Evolutionary conservation across 2,888 invertebrate genomes (phyloP).

Genomic region (Hirtodrosophila histrioides): DNA sequence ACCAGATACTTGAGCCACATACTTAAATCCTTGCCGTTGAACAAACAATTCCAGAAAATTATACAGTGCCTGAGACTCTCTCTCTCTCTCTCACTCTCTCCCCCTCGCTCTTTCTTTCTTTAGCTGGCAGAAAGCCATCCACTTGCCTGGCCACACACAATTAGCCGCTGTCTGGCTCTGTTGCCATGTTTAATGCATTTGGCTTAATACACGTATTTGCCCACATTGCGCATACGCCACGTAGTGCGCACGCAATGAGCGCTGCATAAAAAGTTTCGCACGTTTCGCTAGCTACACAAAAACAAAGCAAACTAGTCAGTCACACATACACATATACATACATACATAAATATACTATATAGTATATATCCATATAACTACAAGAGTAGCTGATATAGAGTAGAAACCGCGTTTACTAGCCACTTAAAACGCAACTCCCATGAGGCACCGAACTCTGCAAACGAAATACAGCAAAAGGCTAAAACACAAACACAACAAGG

Average conservation of each 20-base stretch:
- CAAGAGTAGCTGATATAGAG: conserved; percentile 6
- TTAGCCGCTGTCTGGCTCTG: conserved; percentile 26
- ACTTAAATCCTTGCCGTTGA: conserved; percentile 53
- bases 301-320: conserved; percentile 20
- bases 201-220: conserved; percentile 29
- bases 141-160: conserved; percentile 6
- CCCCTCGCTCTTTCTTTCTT: background rate
- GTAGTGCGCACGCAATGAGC: conserved; percentile 59
- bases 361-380: too few relatives aligned
- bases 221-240: conserved; percentile 71
- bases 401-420: conserved; percentile 66
- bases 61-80: conserved; percentile 22
- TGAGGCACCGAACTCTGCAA: conserved; percentile 32
- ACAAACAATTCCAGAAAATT: conserved; percentile 54
- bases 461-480: conserved; percentile 48
- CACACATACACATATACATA: conserved; percentile 6
- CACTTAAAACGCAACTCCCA: conserved; percentile 73
- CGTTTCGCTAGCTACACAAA: conserved; percentile 13
- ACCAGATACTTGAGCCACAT: conserved; percentile 54
- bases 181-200: conserved; percentile 61
- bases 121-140: background rate
- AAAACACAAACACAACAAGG: conserved; percentile 44
- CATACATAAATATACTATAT: too few relatives aligned
- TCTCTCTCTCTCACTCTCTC: background rate
- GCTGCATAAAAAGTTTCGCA: conserved; percentile 61